A percentile compares a stretch with the other conserved stretches of the same genome.
phyloP scores from a whole-genome alignment of 2,113 vertebrate genomes.

The Alligator sinensis region DNA sequence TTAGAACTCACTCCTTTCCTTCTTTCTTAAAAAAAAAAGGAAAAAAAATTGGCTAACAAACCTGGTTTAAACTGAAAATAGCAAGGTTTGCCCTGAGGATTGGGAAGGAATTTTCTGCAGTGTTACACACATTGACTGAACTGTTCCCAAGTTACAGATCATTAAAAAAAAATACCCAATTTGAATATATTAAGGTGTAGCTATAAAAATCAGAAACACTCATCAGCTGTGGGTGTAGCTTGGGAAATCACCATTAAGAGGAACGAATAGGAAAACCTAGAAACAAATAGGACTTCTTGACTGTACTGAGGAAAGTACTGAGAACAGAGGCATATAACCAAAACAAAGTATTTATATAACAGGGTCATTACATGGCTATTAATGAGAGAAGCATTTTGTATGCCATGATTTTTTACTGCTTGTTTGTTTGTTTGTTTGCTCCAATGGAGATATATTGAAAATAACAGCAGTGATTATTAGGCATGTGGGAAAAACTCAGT shows the following conservation, averaged over 20 bases:
- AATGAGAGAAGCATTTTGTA: not conserved
- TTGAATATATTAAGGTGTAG: constrained; percentile 42
- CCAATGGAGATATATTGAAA: not conserved
- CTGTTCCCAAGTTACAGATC: constrained; percentile 31
- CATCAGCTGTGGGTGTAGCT: constrained; percentile 1
- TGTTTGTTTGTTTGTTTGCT: not conserved
- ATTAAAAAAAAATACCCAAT: constrained; percentile 59
- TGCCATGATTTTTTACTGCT: not conserved
- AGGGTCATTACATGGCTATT: not conserved
- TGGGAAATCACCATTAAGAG: constrained; percentile 8
- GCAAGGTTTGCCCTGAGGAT: not conserved
- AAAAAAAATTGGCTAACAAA: constrained; percentile 36
- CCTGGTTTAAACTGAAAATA: constrained; percentile 32
- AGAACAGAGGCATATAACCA: not conserved
- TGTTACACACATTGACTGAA: constrained; percentile 3
- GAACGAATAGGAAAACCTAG: constrained; percentile 1
- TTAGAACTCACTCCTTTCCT: not conserved
- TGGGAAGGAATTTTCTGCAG: constrained; percentile 4
- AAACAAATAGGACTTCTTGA: not conserved
- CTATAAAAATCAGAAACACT: constrained; percentile 19
- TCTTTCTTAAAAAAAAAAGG: constrained; percentile 37
- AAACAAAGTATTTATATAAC: accelerated
- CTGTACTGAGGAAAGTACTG: not conserved
- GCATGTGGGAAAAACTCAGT: not conserved
- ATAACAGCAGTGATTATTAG: not conserved